Percentiles rank a stretch among this genome's conserved stretches.
Evolutionary conservation across 1,140 invertebrate species (phyloP).

Genomic region (Eubasilissa regina): DNA sequence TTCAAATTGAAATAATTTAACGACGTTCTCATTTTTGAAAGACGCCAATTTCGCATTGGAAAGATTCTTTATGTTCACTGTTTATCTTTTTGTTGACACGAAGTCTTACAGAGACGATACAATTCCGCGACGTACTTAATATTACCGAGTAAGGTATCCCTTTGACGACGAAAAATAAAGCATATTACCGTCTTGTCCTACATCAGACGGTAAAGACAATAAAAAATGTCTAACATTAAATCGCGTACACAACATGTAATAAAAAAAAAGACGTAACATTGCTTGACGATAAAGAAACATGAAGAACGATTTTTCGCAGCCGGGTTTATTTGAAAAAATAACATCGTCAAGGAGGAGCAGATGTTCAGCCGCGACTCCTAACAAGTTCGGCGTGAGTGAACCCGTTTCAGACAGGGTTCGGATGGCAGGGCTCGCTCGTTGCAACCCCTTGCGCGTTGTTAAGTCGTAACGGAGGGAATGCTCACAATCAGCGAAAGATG

Average conservation of each 20-base stretch:
- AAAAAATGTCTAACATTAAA: not conserved
- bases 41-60: no score
- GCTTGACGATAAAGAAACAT: not conserved
- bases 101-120: not conserved
- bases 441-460: no score
- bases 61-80: no score
- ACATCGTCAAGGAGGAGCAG: not conserved
- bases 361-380: not conserved
- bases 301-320: constrained; percentile 4
- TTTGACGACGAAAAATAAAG: not conserved
- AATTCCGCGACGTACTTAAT: not conserved
- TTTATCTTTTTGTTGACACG: not conserved
- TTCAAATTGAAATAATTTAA: no score
- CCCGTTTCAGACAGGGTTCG: not conserved
- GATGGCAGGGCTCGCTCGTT: no score
- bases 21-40: no score
- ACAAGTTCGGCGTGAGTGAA: not conserved
- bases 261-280: not conserved
- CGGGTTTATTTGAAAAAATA: constrained; percentile 2
- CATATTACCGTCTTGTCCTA: no score
- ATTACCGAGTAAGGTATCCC: no score
- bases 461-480: no score
- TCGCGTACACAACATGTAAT: not conserved
- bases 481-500: no score
- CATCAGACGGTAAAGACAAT: not conserved